Evolutionary conservation across 2,797 vertebrate genomes (phyloP), one percentile per base, ranked within the genome.

Genomic region (Pogonophryne albipinna): DNA sequence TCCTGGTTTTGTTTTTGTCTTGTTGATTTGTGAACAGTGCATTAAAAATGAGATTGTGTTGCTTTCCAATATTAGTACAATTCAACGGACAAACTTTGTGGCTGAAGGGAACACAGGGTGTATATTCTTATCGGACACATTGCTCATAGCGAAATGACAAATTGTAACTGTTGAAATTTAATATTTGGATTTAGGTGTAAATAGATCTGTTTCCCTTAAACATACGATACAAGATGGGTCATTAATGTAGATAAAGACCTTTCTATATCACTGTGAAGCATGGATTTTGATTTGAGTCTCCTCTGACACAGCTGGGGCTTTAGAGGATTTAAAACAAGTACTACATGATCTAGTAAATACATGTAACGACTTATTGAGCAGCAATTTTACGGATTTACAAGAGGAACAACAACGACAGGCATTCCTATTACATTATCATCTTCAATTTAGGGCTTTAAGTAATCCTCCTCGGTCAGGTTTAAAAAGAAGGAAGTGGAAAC

Each of bases 401-500:
- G 62, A 45, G 38, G 13, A 64, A 73, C 50, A 74, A 47, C 34
- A 74, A 47, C 34, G 72, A 66, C 50, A 70, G 41, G 58, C 65
- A 55, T 61, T 80, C 44, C 10, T 52, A n/a, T 64, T 23, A 34
- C 45, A 69, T 53, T 49, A 31, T 67, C 27, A 17, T 64, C 45
- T 56, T 69, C 61, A 74, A 74, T 61, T 71, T 19, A 67, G 49
- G 44, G 67, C 42, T 69, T 75, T 60, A 69, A 65, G 63, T 71
- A 82, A 86, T 82, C 66, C 62, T 31, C 42, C 64, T 83, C 72
- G 50, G 80, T 81, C 78, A 78, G 51, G n/a, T 38, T 38, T 64
- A 65, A 64, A 59, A 71, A 31, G 34, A 38, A 52, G 34, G 50
- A 17, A 56, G 42, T 62, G 50, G 78, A 85, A 74, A 57, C 16